Conservation (phyloP, 1,140 invertebrate species). For the Leptopilina boulardi region DNA sequence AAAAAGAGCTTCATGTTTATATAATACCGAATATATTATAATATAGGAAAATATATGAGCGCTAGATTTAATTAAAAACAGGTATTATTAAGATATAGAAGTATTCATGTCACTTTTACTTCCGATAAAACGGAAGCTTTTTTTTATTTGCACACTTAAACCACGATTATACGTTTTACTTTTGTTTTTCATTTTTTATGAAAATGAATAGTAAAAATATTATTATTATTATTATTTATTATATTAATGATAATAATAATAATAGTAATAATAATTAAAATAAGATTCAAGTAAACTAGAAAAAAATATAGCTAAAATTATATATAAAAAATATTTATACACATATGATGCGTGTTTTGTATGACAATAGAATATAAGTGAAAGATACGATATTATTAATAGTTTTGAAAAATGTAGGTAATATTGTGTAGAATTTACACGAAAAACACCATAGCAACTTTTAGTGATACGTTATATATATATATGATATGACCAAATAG, state of each 20-base stretch:
- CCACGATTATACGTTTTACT: neutral
- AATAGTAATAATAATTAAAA: too few relatives aligned
- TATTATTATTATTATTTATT: neutral
- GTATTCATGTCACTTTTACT: neutral
- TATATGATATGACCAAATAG: slow-evolving; percentile 19
- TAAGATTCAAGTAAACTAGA: slow-evolving; percentile 2
- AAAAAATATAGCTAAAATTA: slow-evolving; percentile 20
- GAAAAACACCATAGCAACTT: slow-evolving; percentile 27
- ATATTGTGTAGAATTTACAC: slow-evolving; percentile 31
- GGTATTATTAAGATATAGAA: neutral
- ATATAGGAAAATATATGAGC: neutral
- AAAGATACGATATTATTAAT: slow-evolving; percentile 52
- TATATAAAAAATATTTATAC: slow-evolving; percentile 51
- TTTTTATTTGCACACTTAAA: slow-evolving; percentile 13
- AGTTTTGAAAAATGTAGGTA: slow-evolving; percentile 26
- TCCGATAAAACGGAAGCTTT: neutral
- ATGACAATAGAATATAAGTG: slow-evolving; percentile 38
- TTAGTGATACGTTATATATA: slow-evolving; percentile 20
- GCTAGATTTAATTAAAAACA: slow-evolving; percentile 12
- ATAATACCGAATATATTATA: neutral
- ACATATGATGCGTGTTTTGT: slow-evolving; percentile 56
- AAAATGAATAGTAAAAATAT: too few relatives aligned
- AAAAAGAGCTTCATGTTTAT: neutral
- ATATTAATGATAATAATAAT: too few relatives aligned
- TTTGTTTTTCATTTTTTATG: neutral